Conservation (phyloP, 1,140 invertebrate species). For the Philaenus spumarius region DNA sequence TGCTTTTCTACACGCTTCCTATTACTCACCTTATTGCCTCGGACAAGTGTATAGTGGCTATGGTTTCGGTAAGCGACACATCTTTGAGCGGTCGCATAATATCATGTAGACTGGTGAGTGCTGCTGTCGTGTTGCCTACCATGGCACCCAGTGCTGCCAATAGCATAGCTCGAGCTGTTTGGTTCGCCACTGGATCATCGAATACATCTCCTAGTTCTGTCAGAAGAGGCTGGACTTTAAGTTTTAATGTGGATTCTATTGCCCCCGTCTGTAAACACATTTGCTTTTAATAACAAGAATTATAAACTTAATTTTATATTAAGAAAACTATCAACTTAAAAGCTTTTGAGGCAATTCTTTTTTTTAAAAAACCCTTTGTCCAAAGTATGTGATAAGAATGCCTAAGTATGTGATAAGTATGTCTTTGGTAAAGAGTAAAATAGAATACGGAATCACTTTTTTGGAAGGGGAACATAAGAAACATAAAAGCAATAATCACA, state of each 20-base stretch:
- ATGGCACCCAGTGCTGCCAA: conserved; percentile 57
- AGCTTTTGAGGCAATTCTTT: too few relatives aligned
- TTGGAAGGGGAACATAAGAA: too few relatives aligned
- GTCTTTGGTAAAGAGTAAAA: too few relatives aligned
- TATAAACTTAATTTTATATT: too few relatives aligned
- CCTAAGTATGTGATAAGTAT: too few relatives aligned
- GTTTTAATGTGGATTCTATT: conserved; percentile 52
- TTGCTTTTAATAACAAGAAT: too few relatives aligned
- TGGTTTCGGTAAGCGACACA: conserved; percentile 55
- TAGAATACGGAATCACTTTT: too few relatives aligned
- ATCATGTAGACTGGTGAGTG: conserved; percentile 61
- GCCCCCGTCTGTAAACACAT: conserved; percentile 41
- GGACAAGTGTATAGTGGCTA: conserved; percentile 35
- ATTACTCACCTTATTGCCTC: conserved; percentile 42
- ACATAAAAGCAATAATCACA: too few relatives aligned
- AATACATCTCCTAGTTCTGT: conserved; percentile 62
- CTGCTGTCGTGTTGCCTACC: conserved; percentile 59
- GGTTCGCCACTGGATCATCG: conserved; percentile 64
- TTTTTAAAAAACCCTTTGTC: too few relatives aligned
- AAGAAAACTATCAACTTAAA: too few relatives aligned
- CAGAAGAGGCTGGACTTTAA: conserved; percentile 57
- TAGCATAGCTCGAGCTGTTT: conserved; percentile 58
- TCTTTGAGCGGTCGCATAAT: conserved; percentile 61
- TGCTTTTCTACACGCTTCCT: too few relatives aligned
- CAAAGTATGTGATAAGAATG: too few relatives aligned